These are phyloP conservation scores for Drosophila cardini DNA, from an alignment of 1,140 invertebrate species.

Conservation along the genomic window DNA sequence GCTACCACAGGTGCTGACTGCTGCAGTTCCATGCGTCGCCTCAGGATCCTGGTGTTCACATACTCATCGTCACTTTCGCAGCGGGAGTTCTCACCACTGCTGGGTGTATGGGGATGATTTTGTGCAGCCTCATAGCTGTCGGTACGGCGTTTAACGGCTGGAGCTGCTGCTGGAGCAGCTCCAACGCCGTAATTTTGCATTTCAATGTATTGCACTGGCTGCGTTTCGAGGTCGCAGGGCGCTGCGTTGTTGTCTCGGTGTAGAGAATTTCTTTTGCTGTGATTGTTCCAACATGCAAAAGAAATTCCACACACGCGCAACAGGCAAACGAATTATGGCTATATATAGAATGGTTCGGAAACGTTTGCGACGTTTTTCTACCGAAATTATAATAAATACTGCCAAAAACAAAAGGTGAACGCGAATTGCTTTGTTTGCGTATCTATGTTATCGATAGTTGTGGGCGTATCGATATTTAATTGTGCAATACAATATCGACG, in stretches of 20 bases:
- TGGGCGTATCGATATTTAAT: background rate
- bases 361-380: conserved; percentile 40
- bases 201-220: conserved; percentile 69
- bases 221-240: conserved; percentile 67
- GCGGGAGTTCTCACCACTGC: conserved; percentile 72
- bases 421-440: conserved; percentile 46
- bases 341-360: conserved; percentile 36
- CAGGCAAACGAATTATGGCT: conserved; percentile 53
- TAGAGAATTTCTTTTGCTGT: conserved; percentile 67
- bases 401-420: conserved; percentile 36
- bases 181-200: conserved; percentile 73
- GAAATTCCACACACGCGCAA: conserved; percentile 67
- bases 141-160: conserved; percentile 74
- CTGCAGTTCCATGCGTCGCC: conserved; percentile 49
- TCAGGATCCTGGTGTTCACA: conserved; percentile 59
- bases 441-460: conserved; percentile 23
- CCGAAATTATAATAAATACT: conserved; percentile 68
- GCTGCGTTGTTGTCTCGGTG: conserved; percentile 70
- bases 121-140: conserved; percentile 75
- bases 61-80: conserved; percentile 79
- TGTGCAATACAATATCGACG: background rate
- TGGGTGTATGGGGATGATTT: conserved; percentile 62
- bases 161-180: conserved; percentile 58
- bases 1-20: conserved; percentile 60
- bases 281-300: conserved; percentile 67